phyloP scores from a whole-genome alignment of 2,797 vertebrate species.

The Megalops cyprinoides region DNA sequence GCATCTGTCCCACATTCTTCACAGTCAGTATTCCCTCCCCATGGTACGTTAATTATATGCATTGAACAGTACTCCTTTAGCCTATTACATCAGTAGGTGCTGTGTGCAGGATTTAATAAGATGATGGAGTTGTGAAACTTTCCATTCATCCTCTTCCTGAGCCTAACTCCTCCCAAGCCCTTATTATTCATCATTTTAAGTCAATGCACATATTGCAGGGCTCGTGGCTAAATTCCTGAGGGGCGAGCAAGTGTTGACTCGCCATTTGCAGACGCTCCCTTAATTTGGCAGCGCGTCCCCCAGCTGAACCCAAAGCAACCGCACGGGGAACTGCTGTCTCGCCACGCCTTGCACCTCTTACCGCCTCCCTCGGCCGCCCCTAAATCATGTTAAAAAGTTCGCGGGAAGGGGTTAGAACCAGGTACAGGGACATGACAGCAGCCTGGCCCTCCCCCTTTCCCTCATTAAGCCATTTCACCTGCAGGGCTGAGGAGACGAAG shows the following conservation, averaged over 20 bases:
- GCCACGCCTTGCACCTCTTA: not conserved
- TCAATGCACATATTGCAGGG: not conserved
- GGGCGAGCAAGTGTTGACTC: not conserved
- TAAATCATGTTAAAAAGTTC: not conserved
- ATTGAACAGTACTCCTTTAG: too few species aligned
- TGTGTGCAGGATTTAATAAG: too few species aligned
- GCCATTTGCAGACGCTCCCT: not conserved
- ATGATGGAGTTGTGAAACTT: too few species aligned
- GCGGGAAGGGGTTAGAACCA: not conserved
- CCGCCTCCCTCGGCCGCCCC: not conserved
- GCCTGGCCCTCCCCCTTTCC: not conserved
- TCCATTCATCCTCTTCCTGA: not conserved
- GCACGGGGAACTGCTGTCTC: not conserved
- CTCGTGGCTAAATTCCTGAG: not conserved
- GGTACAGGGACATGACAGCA: not conserved
- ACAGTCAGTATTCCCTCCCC: too few species aligned
- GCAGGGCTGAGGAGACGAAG: not conserved
- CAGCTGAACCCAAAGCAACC: not conserved
- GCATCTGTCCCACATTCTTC: too few species aligned
- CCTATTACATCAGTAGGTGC: too few species aligned
- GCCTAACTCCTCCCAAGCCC: not conserved
- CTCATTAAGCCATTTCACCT: conserved; percentile 1
- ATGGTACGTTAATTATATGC: too few species aligned
- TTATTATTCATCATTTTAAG: not conserved
- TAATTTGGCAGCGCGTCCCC: not conserved